phyloP scores from a whole-genome alignment of 2,797 vertebrate species.

The Cyprinella venusta region DNA sequence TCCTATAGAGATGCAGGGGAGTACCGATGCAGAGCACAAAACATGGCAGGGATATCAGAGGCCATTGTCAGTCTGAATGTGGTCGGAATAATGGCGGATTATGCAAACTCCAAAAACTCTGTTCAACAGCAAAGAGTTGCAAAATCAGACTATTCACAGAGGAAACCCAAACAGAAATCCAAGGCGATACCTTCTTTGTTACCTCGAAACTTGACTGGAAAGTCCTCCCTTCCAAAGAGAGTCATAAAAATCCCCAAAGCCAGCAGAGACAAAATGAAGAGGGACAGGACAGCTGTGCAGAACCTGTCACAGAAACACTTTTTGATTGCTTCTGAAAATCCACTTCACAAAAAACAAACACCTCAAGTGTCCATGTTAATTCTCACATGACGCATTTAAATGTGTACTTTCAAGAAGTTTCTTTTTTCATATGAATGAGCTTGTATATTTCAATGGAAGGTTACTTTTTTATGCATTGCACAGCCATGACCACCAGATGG shows the following conservation, averaged over 20 bases:
- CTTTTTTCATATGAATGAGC: not conserved
- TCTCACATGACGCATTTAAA: slow-evolving; percentile 20
- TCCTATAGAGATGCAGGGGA: slow-evolving; percentile 89
- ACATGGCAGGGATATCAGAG: slow-evolving; percentile 89
- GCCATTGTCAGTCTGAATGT: slow-evolving; percentile 87
- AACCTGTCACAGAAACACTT: slow-evolving; percentile 23
- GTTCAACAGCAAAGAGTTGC: not conserved
- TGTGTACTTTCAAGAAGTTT: not conserved
- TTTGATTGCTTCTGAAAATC: slow-evolving; percentile 14
- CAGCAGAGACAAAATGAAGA: slow-evolving; percentile 43
- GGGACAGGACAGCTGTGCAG: slow-evolving; percentile 13
- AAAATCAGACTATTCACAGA: slow-evolving; percentile 15
- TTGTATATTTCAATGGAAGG: not conserved
- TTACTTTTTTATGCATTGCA: too few relatives aligned
- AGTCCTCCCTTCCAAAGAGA: not conserved
- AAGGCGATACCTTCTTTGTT: slow-evolving; percentile 2
- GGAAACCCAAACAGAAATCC: slow-evolving; percentile 26
- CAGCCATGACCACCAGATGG: slow-evolving; percentile 37
- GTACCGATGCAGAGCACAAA: slow-evolving; percentile 92
- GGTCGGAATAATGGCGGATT: slow-evolving; percentile 76
- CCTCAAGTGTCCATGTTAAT: slow-evolving; percentile 20
- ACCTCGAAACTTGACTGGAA: slow-evolving; percentile 24
- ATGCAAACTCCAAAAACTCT: slow-evolving; percentile 24
- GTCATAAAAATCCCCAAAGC: slow-evolving; percentile 31
- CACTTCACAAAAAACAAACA: slow-evolving; percentile 18